Conservation (phyloP, 1,140 invertebrate species). For the Pogonomyrmex californicus region DNA sequence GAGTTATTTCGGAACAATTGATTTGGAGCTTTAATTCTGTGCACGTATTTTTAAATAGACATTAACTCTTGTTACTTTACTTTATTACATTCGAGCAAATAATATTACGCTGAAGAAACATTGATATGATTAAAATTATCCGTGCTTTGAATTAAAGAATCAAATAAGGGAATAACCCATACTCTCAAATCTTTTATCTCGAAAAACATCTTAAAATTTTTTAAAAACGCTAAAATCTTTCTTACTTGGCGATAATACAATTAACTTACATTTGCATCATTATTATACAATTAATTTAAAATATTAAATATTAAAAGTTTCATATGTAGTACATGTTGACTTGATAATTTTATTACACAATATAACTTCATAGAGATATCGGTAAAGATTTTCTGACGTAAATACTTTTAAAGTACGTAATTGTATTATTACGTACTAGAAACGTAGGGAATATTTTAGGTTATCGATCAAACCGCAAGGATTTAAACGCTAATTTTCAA, state of each 20-base stretch:
- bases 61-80: neutral
- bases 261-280: neutral
- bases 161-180: neutral
- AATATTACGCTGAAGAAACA: neutral
- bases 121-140: slow-evolving; percentile 18
- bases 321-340: too few relatives aligned
- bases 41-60: slow-evolving; percentile 19
- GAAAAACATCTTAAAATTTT: neutral
- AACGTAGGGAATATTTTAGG: slow-evolving; percentile 24
- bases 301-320: neutral
- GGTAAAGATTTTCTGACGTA: neutral
- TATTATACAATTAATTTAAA: slow-evolving; percentile 1
- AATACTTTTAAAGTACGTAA: neutral
- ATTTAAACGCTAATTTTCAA: slow-evolving; percentile 85
- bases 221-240: neutral
- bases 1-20: slow-evolving; percentile 11
- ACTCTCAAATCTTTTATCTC: neutral
- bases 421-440: neutral
- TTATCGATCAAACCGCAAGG: slow-evolving; percentile 66
- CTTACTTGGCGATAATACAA: neutral
- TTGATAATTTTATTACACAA: neutral
- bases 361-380: neutral
- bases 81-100: neutral
- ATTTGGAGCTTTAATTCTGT: slow-evolving; percentile 21
- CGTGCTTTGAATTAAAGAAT: neutral